Evolutionary conservation across 2,888 invertebrate species (phyloP).

Genomic region (Stegana nigrithorax): DNA sequence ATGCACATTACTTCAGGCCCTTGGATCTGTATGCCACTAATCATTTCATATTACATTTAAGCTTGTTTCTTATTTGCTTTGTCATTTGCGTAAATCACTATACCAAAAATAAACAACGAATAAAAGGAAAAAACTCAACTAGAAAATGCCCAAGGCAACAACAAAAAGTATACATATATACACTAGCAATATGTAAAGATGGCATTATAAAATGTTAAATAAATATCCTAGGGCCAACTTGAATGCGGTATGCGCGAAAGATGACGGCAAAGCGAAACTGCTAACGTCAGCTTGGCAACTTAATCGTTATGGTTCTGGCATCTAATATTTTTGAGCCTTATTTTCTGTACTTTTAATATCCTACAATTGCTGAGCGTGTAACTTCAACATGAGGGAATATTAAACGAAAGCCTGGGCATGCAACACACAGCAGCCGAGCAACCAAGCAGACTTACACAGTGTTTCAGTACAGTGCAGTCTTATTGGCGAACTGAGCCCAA

Average conservation of each 20-base stretch:
- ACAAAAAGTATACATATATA: conserved; percentile 1
- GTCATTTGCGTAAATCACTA: conserved; percentile 20
- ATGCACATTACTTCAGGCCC: background rate
- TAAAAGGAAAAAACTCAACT: conserved; percentile 14
- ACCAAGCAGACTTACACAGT: too few relatives aligned
- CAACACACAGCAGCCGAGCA: too few relatives aligned
- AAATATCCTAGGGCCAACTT: background rate
- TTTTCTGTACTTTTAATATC: too few relatives aligned
- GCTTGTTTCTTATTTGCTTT: background rate
- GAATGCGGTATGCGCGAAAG: background rate
- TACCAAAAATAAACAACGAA: conserved; percentile 1
- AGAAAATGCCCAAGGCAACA: background rate
- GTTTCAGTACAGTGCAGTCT: too few relatives aligned
- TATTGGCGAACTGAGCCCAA: too few relatives aligned
- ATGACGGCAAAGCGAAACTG: background rate
- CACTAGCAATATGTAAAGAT: background rate
- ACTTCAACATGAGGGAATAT: too few relatives aligned
- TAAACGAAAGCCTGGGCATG: too few relatives aligned
- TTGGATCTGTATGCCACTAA: conserved; percentile 4
- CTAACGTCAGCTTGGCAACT: conserved; percentile 12
- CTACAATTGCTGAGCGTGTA: too few relatives aligned
- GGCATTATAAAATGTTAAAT: conserved; percentile 7
- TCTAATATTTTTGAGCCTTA: background rate
- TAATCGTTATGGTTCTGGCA: conserved; percentile 20
- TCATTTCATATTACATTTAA: conserved; percentile 24